These are phyloP conservation scores for Zhengitettix transpicula DNA, from an alignment of 2,888 invertebrate genomes.

Conservation along the genomic window DNA sequence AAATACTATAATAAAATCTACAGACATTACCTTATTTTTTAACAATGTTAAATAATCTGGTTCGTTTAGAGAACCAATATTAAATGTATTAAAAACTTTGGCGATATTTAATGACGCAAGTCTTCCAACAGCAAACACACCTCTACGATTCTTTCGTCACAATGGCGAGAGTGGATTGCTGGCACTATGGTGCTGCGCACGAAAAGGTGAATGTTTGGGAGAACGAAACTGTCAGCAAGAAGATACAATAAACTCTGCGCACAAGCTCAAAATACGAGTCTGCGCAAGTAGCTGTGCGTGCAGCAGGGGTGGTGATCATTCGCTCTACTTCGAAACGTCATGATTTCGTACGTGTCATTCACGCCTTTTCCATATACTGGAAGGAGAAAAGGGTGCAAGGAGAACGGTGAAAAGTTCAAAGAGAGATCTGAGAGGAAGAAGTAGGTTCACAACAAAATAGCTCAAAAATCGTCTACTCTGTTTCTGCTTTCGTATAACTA, in stretches of 20 bases:
- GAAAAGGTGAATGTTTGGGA: not conserved
- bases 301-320: not conserved
- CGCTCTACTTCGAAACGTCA: not conserved
- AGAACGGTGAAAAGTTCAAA: slow-evolving; percentile 17
- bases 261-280: not conserved
- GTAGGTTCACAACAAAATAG: slow-evolving; percentile 23
- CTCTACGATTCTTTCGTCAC: too few relatives aligned
- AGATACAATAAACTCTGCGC: slow-evolving; percentile 2
- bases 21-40: too few relatives aligned
- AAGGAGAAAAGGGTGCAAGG: slow-evolving; percentile 17
- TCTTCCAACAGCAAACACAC: too few relatives aligned
- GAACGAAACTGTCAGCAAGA: slow-evolving; percentile 4
- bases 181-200: not conserved
- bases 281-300: slow-evolving; percentile 1
- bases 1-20: too few relatives aligned
- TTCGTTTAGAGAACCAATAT: too few relatives aligned
- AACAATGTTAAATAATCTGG: too few relatives aligned
- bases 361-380: slow-evolving; percentile 8
- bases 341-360: slow-evolving; percentile 5
- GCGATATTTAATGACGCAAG: too few relatives aligned
- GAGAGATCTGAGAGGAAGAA: slow-evolving; percentile 32
- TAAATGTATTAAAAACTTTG: too few relatives aligned
- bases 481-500: slow-evolving; percentile 8
- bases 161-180: too few relatives aligned
- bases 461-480: slow-evolving; percentile 12